Evolutionary conservation across 2,888 invertebrate genomes (phyloP).

Genomic region (Eucriotettix oculatus): DNA sequence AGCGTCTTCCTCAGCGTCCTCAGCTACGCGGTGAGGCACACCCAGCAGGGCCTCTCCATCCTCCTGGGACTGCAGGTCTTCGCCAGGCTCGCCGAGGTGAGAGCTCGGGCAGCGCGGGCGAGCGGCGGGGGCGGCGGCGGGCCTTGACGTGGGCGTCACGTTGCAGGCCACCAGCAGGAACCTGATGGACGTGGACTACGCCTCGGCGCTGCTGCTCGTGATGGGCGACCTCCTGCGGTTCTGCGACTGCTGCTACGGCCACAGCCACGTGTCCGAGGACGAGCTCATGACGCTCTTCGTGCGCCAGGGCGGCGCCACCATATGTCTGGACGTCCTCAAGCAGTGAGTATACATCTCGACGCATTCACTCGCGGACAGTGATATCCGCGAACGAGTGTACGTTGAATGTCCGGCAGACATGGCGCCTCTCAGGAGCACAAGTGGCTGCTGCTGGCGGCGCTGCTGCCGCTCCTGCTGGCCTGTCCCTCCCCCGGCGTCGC

Average conservation of each 20-base stretch:
- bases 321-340: constrained; percentile 15
- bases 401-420: too few relatives aligned
- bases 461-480: constrained; percentile 14
- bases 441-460: constrained; percentile 7
- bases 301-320: constrained; percentile 13
- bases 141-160: background rate
- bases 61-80: constrained; percentile 21
- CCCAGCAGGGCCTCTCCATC: constrained; percentile 19
- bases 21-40: constrained; percentile 20
- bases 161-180: constrained; percentile 15
- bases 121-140: background rate
- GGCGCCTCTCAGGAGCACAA: background rate
- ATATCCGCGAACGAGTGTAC: background rate
- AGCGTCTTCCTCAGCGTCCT: constrained; percentile 20
- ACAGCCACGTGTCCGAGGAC: constrained; percentile 9
- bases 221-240: constrained; percentile 16
- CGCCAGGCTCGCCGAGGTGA: constrained; percentile 18
- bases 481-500: constrained; percentile 10
- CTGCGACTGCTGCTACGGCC: constrained; percentile 15
- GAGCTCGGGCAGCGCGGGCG: background rate
- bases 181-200: constrained; percentile 15
- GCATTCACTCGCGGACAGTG: background rate
- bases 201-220: constrained; percentile 15
- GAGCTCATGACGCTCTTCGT: constrained; percentile 14
- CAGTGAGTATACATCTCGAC: constrained; percentile 15